Evolutionary conservation across 2,797 vertebrate species (phyloP).

Genomic region (Sebastes oblongus): DNA sequence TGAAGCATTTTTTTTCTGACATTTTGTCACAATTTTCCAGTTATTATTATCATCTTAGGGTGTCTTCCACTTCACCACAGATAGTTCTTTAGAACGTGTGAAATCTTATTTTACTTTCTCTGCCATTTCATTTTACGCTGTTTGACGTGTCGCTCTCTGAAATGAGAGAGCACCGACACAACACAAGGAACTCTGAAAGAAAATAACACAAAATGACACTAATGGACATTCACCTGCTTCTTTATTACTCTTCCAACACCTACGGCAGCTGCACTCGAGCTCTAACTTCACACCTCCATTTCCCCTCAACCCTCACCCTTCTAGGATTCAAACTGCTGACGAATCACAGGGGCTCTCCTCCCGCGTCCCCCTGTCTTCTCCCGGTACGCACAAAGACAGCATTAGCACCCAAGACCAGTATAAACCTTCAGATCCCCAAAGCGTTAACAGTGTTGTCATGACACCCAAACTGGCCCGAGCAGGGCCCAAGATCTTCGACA

Average conservation of each 20-base stretch:
- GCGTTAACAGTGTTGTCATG: constrained; percentile 68
- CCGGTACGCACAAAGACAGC: constrained; percentile 80
- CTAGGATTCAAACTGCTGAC: constrained; percentile 66
- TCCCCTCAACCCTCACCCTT: constrained; percentile 62
- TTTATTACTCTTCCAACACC: constrained; percentile 32
- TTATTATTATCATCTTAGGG: neutral
- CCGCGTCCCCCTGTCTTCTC: constrained; percentile 38
- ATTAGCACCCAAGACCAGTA: constrained; percentile 74
- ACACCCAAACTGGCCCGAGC: constrained; percentile 86
- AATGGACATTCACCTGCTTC: constrained; percentile 34
- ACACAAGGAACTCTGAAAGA: constrained; percentile 28
- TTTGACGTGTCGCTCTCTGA: constrained; percentile 31
- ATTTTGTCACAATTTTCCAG: constrained; percentile 34
- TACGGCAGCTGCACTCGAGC: constrained; percentile 23
- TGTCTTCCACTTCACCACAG: constrained; percentile 14
- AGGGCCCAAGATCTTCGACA: constrained; percentile 88
- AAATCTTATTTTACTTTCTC: constrained; percentile 15
- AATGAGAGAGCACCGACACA: constrained; percentile 43
- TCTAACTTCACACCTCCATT: constrained; percentile 55
- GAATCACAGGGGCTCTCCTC: constrained; percentile 35
- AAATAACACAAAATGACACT: constrained; percentile 28
- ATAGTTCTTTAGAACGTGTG: neutral
- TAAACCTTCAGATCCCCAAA: constrained; percentile 72
- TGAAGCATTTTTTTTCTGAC: constrained; percentile 48
- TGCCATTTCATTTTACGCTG: constrained; percentile 21